Base-by-base conservation (phyloP, 2,888 invertebrate species). In the Acanthosepion lycidas region DNA sequence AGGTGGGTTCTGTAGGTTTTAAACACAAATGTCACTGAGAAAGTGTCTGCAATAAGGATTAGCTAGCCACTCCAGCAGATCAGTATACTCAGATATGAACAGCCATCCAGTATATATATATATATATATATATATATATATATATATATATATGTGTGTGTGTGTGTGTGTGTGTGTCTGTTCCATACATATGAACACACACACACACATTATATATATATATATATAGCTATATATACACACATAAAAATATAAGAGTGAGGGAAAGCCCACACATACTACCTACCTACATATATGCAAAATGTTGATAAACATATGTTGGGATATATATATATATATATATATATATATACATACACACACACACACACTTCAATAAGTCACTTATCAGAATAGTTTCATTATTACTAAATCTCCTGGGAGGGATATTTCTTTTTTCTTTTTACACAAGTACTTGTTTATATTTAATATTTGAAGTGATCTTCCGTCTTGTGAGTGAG, bases 361-460 rank as follows among this genome's bases (percentile, higher is more conserved):
- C 1, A 78, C 15, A 78, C 6, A 78, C 2, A 78, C 33, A 78
- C 23, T 12, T 12, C n/a, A 6, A n/a, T 78, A 78, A n/a, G n/a
- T 78, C 78, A 78, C 78, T 78, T 78, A 78, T 12, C 78, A 78
- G 78, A 78, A 78, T 78, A 78, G 78, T 3, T 18, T 15, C 33
- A 78, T 78, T 78, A 78, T 78, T 78, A 78, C 23, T 33, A n/a
- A n/a, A 78, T 78, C 78, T 78, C 9, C 78, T 15, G 78, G 78
- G n/a, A n/a, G n/a, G 78, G 78, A n/a, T n/a, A 15, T 6, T n/a
- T n/a, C 8, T 78, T 64, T 64, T 64, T 64, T 78, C 18, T 78
- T n/a, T 78, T n/a, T n/a, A 78, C 78, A 78, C 78, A 78, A 78
- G n/a, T n/a, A 78, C n/a, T 78, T 78, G 78, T 78, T 78, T 78